Percentiles rank a stretch among this genome's conserved stretches.
Evolutionary conservation across 2,888 invertebrate genomes (phyloP).

Genomic region (Cephus spinipes): DNA sequence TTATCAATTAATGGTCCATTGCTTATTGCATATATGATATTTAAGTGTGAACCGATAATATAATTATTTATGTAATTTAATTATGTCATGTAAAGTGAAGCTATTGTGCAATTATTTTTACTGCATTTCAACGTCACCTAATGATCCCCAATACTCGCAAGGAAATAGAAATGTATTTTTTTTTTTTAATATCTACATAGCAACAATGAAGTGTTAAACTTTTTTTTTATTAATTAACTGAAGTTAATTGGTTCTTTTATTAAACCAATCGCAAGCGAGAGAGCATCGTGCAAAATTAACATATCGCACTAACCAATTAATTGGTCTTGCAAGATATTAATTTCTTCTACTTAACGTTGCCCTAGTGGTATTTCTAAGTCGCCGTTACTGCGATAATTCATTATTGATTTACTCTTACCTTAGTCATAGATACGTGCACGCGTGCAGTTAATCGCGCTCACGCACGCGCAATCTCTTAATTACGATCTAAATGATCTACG

Average conservation of each 20-base stretch:
- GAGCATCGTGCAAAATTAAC: constrained; percentile 16
- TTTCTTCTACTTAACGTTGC: not conserved
- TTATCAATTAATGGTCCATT: not conserved
- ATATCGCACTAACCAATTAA: constrained; percentile 22
- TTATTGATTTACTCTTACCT: constrained; percentile 16
- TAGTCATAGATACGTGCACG: not conserved
- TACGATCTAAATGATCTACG: constrained; percentile 19
- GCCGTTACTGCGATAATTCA: constrained; percentile 15
- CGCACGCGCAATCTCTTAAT: not conserved
- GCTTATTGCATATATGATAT: not conserved
- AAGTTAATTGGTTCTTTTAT: not conserved
- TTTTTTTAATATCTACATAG: not conserved
- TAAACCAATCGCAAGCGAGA: constrained; percentile 22
- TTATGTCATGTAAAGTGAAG: not conserved
- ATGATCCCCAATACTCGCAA: not conserved
- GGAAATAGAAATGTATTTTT: not conserved
- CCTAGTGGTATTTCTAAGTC: constrained; percentile 12
- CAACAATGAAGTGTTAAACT: not conserved
- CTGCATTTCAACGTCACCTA: not conserved
- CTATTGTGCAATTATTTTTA: not conserved
- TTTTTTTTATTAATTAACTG: not conserved
- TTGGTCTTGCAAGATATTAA: constrained; percentile 19
- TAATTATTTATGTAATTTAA: not conserved
- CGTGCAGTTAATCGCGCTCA: not conserved
- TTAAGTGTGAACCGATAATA: not conserved